These are phyloP conservation scores for Aplodontia rufa DNA, from an alignment of 2,113 vertebrate species.

Conservation along the genomic window DNA sequence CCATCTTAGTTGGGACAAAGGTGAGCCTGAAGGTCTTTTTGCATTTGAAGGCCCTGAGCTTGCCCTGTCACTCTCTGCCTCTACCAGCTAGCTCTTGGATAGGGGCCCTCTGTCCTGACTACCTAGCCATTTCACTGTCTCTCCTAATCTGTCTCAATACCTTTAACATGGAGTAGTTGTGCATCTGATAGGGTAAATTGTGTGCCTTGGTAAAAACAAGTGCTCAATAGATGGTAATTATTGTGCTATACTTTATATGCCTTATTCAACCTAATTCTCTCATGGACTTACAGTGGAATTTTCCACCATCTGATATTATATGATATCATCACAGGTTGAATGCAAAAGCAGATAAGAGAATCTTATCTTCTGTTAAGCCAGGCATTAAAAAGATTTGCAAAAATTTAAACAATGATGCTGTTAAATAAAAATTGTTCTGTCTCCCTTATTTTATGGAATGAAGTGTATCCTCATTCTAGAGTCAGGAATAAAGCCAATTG, in stretches of 20 bases:
- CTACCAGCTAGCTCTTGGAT: too few species aligned
- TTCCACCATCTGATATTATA: background rate
- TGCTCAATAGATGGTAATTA: background rate
- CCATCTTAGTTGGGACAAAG: too few species aligned
- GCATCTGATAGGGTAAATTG: background rate
- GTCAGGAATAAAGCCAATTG: background rate
- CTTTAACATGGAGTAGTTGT: background rate
- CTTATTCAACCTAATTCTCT: slow-evolving; percentile 2
- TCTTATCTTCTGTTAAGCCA: background rate
- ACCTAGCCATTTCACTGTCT: too few species aligned
- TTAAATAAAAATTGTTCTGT: background rate
- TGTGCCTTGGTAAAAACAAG: background rate
- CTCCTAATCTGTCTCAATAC: too few species aligned
- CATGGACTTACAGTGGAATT: background rate
- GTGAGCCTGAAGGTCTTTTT: too few species aligned
- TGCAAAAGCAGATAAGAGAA: background rate
- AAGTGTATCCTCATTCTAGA: background rate
- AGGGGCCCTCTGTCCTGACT: too few species aligned
- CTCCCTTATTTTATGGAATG: background rate
- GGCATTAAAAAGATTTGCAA: background rate
- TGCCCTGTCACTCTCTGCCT: too few species aligned
- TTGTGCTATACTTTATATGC: background rate
- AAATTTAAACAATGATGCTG: background rate
- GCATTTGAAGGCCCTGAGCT: too few species aligned
- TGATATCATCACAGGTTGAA: background rate